These are phyloP conservation scores for Pachypsylla venusta DNA, from an alignment of 1,140 invertebrate genomes.

Conservation along the genomic window DNA sequence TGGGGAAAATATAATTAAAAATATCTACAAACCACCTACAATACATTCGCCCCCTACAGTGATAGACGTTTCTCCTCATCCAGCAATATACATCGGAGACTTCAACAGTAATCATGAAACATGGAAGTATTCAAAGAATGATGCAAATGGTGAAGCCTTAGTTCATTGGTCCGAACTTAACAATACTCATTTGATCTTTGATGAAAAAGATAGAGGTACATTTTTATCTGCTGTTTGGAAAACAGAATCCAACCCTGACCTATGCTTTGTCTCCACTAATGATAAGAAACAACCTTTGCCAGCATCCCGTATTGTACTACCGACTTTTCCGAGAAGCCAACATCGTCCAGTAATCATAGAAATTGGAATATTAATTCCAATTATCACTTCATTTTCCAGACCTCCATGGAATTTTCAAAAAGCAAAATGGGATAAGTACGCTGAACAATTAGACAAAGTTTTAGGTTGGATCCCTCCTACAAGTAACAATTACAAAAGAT, in stretches of 20 bases:
- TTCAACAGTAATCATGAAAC: slow-evolving; percentile 14
- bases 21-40: slow-evolving; percentile 16
- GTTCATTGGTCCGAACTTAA: slow-evolving; percentile 11
- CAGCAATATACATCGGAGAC: slow-evolving; percentile 13
- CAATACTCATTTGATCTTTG: slow-evolving; percentile 24
- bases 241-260: slow-evolving; percentile 11
- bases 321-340: slow-evolving; percentile 14
- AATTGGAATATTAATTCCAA: slow-evolving; percentile 9
- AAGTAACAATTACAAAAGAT: slow-evolving; percentile 12
- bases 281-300: not conserved
- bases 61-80: not conserved
- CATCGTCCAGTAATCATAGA: slow-evolving; percentile 13
- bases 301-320: slow-evolving; percentile 8
- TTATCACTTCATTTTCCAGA: slow-evolving; percentile 11
- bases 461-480: slow-evolving; percentile 13
- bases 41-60: not conserved
- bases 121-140: slow-evolving; percentile 12
- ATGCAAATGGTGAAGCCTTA: not conserved
- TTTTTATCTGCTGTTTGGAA: slow-evolving; percentile 15
- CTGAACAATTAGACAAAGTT: slow-evolving; percentile 7
- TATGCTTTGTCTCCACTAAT: slow-evolving; percentile 14
- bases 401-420: slow-evolving; percentile 16
- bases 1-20: not conserved
- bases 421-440: slow-evolving; percentile 7
- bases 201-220: slow-evolving; percentile 14